A percentile compares a stretch with the other conserved stretches of the same genome.
phyloP scores from a whole-genome alignment of 2,113 vertebrate species.

The Myxocyprinus asiaticus region DNA sequence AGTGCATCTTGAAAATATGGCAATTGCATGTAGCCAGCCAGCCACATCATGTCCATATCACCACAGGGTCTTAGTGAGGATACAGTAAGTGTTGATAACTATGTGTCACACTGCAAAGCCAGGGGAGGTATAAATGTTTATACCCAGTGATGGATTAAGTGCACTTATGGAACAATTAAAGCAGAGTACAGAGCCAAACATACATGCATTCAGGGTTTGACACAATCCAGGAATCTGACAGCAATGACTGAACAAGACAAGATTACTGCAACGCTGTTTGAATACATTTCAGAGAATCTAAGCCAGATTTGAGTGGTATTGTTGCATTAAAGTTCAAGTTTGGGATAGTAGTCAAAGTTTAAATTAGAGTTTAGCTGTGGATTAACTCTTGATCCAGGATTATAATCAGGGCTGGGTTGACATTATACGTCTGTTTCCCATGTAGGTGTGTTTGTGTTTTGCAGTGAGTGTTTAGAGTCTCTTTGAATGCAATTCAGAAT shows the following conservation, averaged over 20 bases:
- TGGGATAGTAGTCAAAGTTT: neutral
- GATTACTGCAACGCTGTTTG: conserved; percentile 32
- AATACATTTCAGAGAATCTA: conserved; percentile 16
- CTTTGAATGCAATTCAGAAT: neutral
- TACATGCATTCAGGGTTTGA: conserved; percentile 59
- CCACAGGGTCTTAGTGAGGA: conserved; percentile 6
- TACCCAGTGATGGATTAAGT: conserved; percentile 39
- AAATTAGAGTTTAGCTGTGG: neutral
- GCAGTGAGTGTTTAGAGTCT: neutral
- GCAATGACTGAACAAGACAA: conserved; percentile 48
- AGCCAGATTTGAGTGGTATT: neutral
- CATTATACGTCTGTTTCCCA: neutral
- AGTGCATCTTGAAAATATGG: conserved; percentile 25
- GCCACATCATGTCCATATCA: neutral
- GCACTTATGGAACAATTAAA: conserved; percentile 47
- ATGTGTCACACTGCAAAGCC: conserved; percentile 18
- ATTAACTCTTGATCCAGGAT: conserved; percentile 18
- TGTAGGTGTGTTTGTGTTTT: conserved; percentile 1
- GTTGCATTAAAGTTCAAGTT: neutral
- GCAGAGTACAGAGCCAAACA: conserved; percentile 61
- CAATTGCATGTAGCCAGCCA: conserved; percentile 6
- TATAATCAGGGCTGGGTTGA: conserved; percentile 18
- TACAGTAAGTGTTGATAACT: conserved; percentile 19
- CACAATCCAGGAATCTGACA: conserved; percentile 48
- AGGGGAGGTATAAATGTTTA: conserved; percentile 48